phyloP scores from a whole-genome alignment of 2,113 vertebrate species.

The Lepisosteus osseus region DNA sequence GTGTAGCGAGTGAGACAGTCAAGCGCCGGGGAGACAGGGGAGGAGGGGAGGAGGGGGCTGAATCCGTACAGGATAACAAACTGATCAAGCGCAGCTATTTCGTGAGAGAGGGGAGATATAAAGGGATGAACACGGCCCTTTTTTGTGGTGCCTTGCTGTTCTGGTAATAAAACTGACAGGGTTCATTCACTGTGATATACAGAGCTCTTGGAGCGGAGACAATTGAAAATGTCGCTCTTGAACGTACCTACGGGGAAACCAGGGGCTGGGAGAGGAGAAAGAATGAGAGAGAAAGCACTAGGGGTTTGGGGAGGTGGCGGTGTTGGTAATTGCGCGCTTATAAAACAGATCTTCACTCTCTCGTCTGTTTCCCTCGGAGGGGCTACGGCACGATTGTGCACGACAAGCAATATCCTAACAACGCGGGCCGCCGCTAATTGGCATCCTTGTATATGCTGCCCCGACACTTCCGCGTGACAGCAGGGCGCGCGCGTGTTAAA shows the following conservation, averaged over 20 bases:
- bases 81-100: conserved; percentile 72
- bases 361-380: conserved; percentile 40
- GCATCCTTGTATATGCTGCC: background rate
- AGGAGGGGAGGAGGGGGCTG: conserved; percentile 36
- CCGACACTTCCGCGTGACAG: background rate
- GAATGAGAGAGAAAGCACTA: conserved; percentile 20
- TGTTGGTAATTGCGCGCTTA: conserved; percentile 64
- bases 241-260: conserved; percentile 70
- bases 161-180: conserved; percentile 77
- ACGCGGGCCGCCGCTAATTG: conserved; percentile 28
- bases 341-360: conserved; percentile 50
- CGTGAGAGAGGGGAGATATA: conserved; percentile 62
- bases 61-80: conserved; percentile 52
- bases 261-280: conserved; percentile 39
- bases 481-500: background rate
- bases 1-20: conserved; percentile 38
- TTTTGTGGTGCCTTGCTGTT: conserved; percentile 64
- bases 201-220: conserved; percentile 72
- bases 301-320: conserved; percentile 7
- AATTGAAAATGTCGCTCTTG: conserved; percentile 75
- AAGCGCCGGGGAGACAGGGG: conserved; percentile 19
- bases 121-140: conserved; percentile 70
- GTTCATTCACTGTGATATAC: conserved; percentile 76
- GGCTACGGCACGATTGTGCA: conserved; percentile 47
- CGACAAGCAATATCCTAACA: conserved; percentile 32